Percentiles rank a stretch among this genome's conserved stretches.
Conservation (phyloP, 2,113 vertebrate genomes). For the Oryctolagus cuniculus region DNA sequence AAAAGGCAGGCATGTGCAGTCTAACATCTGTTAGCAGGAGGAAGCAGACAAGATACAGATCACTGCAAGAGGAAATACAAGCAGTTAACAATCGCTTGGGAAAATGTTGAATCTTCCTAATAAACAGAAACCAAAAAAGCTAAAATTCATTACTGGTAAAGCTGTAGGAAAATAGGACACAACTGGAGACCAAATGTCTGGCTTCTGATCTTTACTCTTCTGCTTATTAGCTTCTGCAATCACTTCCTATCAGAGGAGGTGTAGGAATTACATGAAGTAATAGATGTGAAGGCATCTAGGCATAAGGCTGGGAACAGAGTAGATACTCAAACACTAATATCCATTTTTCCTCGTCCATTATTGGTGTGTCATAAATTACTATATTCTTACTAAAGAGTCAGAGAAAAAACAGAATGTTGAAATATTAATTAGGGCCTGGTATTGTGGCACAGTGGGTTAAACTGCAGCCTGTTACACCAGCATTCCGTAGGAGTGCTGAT, state of each 20-base stretch:
- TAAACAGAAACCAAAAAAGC: constrained; percentile 24
- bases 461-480: too few species aligned
- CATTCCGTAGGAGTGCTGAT: too few species aligned
- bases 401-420: constrained; percentile 27
- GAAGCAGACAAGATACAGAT: constrained; percentile 24
- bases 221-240: background rate
- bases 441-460: too few species aligned
- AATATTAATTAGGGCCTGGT: background rate
- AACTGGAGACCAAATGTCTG: background rate
- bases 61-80: background rate
- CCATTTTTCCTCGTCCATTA: constrained; percentile 5
- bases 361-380: constrained; percentile 35
- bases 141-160: constrained; percentile 50
- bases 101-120: background rate
- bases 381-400: constrained; percentile 22
- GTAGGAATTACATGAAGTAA: background rate
- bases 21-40: constrained; percentile 56
- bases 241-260: background rate
- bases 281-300: background rate
- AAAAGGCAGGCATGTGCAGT: constrained; percentile 40
- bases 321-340: background rate
- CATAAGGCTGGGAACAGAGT: background rate
- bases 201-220: constrained; percentile 20
- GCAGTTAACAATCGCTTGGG: background rate
- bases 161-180: constrained; percentile 2